Evolutionary conservation across 2,113 vertebrate genomes (phyloP).

Genomic region (Syngnathus floridae): DNA sequence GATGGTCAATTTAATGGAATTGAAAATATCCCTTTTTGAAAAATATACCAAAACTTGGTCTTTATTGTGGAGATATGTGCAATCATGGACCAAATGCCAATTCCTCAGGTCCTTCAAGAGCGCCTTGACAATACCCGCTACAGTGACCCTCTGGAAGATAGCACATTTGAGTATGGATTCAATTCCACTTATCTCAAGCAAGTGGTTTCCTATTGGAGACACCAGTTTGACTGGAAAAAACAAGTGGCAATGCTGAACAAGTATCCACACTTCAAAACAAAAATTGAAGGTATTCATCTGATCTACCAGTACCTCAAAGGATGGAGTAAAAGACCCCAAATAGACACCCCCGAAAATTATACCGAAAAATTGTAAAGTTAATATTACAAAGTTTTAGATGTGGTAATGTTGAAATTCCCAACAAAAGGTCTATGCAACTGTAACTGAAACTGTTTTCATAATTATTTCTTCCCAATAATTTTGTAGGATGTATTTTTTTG

Average conservation of each 20-base stretch:
- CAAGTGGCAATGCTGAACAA: slow-evolving; percentile 79
- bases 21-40: background rate
- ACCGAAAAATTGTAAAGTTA: background rate
- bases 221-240: slow-evolving; percentile 80
- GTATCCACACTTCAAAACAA: slow-evolving; percentile 83
- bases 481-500: no score
- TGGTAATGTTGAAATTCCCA: background rate
- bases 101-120: slow-evolving; percentile 73
- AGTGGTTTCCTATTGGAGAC: slow-evolving; percentile 81
- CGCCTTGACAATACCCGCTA: slow-evolving; percentile 76
- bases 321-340: background rate
- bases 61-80: background rate
- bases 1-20: background rate
- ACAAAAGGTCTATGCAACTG: background rate
- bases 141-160: slow-evolving; percentile 68
- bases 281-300: slow-evolving; percentile 77
- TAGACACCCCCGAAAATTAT: background rate
- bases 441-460: background rate
- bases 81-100: background rate
- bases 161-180: slow-evolving; percentile 80
- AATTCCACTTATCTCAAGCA: slow-evolving; percentile 72
- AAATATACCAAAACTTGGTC: background rate
- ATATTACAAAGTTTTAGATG: background rate
- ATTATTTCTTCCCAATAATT: background rate
- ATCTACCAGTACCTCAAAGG: background rate